A percentile compares a stretch with the other conserved stretches of the same genome.
These are phyloP conservation scores for Lasioglossum figueresi DNA, from an alignment of 2,888 invertebrate genomes.

Conservation along the genomic window DNA sequence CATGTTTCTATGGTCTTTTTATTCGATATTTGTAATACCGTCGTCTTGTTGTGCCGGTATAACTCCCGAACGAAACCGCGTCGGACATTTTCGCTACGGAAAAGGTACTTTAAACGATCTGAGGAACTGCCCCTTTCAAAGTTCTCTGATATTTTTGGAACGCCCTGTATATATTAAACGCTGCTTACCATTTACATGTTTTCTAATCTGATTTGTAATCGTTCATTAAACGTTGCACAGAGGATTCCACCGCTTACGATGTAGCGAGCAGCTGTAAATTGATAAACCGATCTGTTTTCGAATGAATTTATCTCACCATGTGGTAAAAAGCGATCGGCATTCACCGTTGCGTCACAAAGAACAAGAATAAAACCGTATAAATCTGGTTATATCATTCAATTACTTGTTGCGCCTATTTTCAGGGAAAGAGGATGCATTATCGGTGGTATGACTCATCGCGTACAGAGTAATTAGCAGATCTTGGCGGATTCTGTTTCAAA, in stretches of 20 bases:
- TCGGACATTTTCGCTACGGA: no score
- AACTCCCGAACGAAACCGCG: no score
- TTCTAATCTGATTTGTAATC: not conserved
- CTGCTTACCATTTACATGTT: no score
- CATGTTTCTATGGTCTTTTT: not conserved
- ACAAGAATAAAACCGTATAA: not conserved
- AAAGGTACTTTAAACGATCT: no score
- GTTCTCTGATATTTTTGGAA: no score
- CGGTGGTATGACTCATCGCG: not conserved
- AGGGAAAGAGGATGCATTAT: not conserved
- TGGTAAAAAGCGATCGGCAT: not conserved
- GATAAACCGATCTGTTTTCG: not conserved
- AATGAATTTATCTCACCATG: not conserved
- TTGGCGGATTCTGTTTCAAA: not conserved
- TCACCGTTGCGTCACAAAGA: not conserved
- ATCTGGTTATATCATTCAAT: not conserved
- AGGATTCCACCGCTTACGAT: not conserved
- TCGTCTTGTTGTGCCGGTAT: no score
- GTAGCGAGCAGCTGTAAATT: not conserved
- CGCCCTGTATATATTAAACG: no score
- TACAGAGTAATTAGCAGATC: not conserved
- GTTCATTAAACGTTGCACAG: not conserved
- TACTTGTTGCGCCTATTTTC: not conserved
- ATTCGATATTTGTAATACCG: not conserved
- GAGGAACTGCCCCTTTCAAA: no score